phyloP scores from a whole-genome alignment of 2,888 invertebrate genomes.

The Coremacera marginata region DNA sequence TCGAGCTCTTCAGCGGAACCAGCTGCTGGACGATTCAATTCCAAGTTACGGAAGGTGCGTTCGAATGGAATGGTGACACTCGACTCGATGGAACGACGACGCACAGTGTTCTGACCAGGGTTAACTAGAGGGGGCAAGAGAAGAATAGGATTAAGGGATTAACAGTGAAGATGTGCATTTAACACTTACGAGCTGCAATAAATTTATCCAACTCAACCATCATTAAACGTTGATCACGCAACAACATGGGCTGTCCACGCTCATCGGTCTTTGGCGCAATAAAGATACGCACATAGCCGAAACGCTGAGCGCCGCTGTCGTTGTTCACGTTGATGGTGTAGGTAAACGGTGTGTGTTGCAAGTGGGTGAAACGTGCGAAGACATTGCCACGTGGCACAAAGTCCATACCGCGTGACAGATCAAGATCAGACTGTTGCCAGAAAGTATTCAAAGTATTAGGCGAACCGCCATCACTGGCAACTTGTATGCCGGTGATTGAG shows the following conservation, averaged over 20 bases:
- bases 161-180: not conserved
- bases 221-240: conserved; percentile 74
- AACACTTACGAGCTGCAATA: conserved; percentile 72
- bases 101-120: conserved; percentile 77
- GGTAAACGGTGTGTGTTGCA: conserved; percentile 79
- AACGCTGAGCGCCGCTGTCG: conserved; percentile 69
- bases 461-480: conserved; percentile 71
- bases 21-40: conserved; percentile 73
- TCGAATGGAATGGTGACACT: conserved; percentile 88
- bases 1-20: conserved; percentile 71
- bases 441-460: conserved; percentile 76
- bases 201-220: conserved; percentile 81
- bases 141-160: not conserved
- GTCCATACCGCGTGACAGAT: conserved; percentile 84
- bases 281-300: conserved; percentile 77
- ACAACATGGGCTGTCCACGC: conserved; percentile 73
- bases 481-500: conserved; percentile 72
- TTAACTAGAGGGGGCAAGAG: conserved; percentile 71
- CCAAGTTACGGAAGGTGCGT: conserved; percentile 81
- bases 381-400: conserved; percentile 83
- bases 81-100: conserved; percentile 77
- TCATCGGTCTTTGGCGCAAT: conserved; percentile 78
- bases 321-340: conserved; percentile 78
- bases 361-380: conserved; percentile 79
- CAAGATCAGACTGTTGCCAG: conserved; percentile 85